Evolutionary conservation across 2,888 invertebrate species (phyloP).

Genomic region (Eucriotettix oculatus): DNA sequence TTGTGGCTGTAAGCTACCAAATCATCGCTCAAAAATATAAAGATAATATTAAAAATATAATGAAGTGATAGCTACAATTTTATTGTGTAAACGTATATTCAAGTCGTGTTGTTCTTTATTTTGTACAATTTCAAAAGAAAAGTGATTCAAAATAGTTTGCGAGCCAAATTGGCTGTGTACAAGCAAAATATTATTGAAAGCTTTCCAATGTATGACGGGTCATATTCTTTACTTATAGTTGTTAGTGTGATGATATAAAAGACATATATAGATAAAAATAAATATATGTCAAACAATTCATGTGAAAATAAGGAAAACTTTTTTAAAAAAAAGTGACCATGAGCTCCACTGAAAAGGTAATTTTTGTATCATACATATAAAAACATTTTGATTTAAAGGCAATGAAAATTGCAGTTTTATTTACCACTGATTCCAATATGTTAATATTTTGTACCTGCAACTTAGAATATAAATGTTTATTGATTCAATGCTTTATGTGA

Average conservation of each 20-base stretch:
- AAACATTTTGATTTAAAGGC: neutral
- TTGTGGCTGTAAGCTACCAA: no score
- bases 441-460: neutral
- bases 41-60: neutral
- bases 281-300: slow-evolving; percentile 8
- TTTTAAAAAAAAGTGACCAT: neutral
- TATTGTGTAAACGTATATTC: neutral
- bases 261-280: slow-evolving; percentile 2
- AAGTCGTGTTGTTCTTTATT: neutral
- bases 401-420: neutral
- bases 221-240: slow-evolving; percentile 6
- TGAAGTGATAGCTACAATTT: neutral
- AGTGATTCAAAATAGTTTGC: slow-evolving; percentile 7
- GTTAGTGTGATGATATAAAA: slow-evolving; percentile 2
- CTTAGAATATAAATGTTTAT: no score
- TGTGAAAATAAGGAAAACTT: neutral
- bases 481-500: no score
- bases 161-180: slow-evolving; percentile 8
- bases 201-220: slow-evolving; percentile 10
- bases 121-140: slow-evolving; percentile 1
- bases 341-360: neutral
- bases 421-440: neutral
- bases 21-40: neutral
- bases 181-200: slow-evolving; percentile 7
- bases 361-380: neutral